Percentiles rank a stretch among this genome's conserved stretches.
Evolutionary conservation across 1,140 invertebrate species (phyloP).

Genomic region (Radopholus similis): DNA sequence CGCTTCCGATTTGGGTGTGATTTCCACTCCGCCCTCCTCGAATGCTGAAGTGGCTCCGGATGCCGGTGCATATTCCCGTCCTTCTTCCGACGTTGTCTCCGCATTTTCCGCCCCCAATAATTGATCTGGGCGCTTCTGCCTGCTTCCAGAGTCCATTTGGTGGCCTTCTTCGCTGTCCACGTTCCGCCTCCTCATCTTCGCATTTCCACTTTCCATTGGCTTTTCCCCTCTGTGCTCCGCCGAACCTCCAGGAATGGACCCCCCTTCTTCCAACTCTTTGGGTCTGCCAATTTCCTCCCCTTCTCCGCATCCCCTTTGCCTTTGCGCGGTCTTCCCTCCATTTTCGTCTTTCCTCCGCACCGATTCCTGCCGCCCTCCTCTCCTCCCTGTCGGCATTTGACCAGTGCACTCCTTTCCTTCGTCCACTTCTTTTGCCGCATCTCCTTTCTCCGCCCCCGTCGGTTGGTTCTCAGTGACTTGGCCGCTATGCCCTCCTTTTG

Average conservation of each 20-base stretch:
- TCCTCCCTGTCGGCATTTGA: not conserved
- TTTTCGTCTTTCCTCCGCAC: constrained; percentile 4
- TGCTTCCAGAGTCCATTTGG: constrained; percentile 2
- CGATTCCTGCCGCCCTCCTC: not conserved
- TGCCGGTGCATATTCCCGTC: not conserved
- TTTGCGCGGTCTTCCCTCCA: constrained; percentile 1
- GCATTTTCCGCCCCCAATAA: not conserved
- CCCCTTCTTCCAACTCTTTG: constrained; percentile 8
- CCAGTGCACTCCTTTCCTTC: not conserved
- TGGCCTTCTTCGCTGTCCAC: constrained; percentile 18
- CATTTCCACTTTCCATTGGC: not conserved
- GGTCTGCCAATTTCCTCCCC: constrained; percentile 13
- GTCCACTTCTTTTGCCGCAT: not conserved
- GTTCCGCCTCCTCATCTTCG: constrained; percentile 14
- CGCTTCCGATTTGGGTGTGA: not conserved
- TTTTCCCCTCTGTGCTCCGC: constrained; percentile 14
- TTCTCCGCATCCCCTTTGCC: constrained; percentile 8
- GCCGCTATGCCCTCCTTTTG: not conserved
- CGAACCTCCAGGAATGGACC: not conserved
- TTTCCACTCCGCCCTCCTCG: not conserved
- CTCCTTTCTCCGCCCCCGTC: not conserved
- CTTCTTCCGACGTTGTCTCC: not conserved
- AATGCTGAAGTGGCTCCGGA: too few species aligned
- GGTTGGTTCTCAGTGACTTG: not conserved
- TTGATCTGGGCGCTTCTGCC: not conserved